Conservation (phyloP, 2,797 vertebrate species). For the Pseudochirops corinnae region DNA sequence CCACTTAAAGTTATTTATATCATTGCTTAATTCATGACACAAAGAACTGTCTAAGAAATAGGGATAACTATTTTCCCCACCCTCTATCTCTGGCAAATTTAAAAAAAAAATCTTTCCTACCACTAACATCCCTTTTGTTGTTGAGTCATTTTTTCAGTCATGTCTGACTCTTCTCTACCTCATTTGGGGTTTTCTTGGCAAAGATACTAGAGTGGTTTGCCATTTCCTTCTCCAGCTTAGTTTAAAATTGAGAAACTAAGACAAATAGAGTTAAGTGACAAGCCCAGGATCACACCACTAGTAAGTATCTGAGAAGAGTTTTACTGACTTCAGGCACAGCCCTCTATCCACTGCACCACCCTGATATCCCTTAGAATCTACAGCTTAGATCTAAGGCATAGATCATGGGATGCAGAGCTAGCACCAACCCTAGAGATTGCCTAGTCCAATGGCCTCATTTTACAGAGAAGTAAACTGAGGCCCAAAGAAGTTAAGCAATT, state of each 20-base stretch:
- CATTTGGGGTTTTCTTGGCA: background rate
- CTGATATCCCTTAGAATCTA: background rate
- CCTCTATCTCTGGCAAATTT: background rate
- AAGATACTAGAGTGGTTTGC: background rate
- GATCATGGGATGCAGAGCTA: background rate
- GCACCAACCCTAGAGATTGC: background rate
- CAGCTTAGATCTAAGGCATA: no score
- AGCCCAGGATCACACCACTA: background rate
- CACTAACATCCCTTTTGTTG: background rate
- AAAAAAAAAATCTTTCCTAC: background rate
- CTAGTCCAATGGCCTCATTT: background rate
- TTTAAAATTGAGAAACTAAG: background rate
- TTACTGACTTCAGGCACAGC: background rate
- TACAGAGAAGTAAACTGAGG: background rate
- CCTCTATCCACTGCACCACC: background rate
- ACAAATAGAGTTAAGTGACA: background rate
- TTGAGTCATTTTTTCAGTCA: background rate
- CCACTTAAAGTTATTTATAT: background rate
- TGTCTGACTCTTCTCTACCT: background rate
- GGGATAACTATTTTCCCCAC: background rate
- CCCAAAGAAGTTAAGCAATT: background rate
- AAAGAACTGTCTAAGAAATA: background rate
- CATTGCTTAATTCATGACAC: background rate
- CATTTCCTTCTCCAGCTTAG: background rate
- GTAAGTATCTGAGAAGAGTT: background rate